Percentiles rank a stretch among this genome's conserved stretches.
Conservation (phyloP, 1,140 invertebrate species). For the Lepidurus apus region DNA sequence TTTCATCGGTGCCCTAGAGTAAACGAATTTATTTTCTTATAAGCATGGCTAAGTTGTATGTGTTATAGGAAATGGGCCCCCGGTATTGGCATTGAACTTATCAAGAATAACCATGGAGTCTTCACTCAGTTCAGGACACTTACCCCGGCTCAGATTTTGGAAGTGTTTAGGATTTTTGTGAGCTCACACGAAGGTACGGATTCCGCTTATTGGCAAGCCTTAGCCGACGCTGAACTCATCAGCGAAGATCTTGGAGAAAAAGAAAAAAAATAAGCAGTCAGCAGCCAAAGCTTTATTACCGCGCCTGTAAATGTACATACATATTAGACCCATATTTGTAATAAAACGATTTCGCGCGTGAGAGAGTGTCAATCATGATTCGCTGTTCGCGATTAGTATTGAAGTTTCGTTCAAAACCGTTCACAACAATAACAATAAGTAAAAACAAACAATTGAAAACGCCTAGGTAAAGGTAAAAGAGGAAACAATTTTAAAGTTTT, state of each 20-base stretch:
- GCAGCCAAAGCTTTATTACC: not conserved
- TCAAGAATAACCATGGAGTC: not conserved
- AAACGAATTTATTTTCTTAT: not conserved
- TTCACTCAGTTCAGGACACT: not conserved
- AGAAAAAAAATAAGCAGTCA: not conserved
- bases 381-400: too few relatives aligned
- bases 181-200: not conserved
- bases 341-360: too few relatives aligned
- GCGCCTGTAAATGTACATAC: not conserved
- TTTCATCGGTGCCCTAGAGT: not conserved
- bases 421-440: too few relatives aligned
- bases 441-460: too few relatives aligned
- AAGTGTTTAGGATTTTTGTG: not conserved
- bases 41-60: not conserved
- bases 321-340: too few relatives aligned
- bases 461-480: too few relatives aligned
- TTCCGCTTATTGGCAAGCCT: not conserved
- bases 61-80: not conserved
- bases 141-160: not conserved
- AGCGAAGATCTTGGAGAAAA: not conserved
- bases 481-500: not conserved
- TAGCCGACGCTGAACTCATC: not conserved
- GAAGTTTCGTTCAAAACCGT: too few relatives aligned
- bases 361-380: too few relatives aligned
- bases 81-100: slow-evolving; percentile 2